Evolutionary conservation across 1,140 invertebrate species (phyloP).

Genomic region (Popillia japonica): DNA sequence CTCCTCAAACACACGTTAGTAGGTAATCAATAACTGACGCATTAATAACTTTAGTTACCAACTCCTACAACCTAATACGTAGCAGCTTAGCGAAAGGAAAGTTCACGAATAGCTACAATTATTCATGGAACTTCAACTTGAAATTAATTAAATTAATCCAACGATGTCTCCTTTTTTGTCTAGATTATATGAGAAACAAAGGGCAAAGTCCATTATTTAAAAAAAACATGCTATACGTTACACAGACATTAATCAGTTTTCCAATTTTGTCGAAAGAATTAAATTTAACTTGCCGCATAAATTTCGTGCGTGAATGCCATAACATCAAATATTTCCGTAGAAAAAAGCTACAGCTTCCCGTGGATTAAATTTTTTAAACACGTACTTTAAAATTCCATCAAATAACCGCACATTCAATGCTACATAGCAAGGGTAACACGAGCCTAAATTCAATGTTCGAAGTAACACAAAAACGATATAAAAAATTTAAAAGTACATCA

Average conservation of each 20-base stretch:
- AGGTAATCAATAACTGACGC: no score
- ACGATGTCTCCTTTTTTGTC: no score
- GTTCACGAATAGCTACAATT: no score
- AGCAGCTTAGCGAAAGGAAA: no score
- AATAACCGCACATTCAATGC: background rate
- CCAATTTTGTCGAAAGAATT: background rate
- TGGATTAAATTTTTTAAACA: background rate
- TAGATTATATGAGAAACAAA: no score
- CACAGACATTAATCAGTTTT: background rate
- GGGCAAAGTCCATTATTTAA: no score
- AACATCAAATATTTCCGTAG: background rate
- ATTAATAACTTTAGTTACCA: no score
- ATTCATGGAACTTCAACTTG: no score
- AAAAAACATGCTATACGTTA: no score
- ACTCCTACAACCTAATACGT: no score
- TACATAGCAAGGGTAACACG: background rate
- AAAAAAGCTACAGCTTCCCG: background rate
- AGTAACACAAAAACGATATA: background rate
- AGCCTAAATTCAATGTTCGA: background rate
- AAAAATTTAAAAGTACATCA: background rate
- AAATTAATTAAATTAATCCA: no score
- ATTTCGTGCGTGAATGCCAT: background rate
- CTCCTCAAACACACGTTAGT: no score
- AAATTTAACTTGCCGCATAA: background rate
- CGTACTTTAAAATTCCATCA: conserved; percentile 19